Evolutionary conservation across 2,113 vertebrate species (phyloP).

Genomic region (Vombatus ursinus): DNA sequence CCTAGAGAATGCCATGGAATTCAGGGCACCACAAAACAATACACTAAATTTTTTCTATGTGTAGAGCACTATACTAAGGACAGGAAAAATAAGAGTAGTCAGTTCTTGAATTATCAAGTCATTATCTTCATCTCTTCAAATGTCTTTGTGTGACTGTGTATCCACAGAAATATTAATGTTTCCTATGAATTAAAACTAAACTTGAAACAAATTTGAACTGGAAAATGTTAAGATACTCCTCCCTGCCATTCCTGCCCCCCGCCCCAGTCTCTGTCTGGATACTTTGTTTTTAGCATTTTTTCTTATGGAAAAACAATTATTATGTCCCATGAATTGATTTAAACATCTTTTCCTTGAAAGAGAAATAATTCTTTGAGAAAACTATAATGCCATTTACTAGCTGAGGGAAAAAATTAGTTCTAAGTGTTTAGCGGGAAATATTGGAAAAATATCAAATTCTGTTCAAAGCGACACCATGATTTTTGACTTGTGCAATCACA

Average conservation of each 20-base stretch:
- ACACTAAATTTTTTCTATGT: neutral
- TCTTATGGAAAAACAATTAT: neutral
- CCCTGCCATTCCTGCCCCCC: too few relatives aligned
- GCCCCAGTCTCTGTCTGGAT: neutral
- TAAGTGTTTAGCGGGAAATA: constrained; percentile 10
- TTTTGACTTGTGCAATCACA: constrained; percentile 35
- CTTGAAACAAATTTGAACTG: neutral
- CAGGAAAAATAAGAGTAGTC: neutral
- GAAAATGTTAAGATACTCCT: neutral
- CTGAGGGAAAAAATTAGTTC: neutral
- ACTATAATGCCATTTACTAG: neutral
- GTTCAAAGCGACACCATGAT: neutral
- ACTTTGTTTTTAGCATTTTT: neutral
- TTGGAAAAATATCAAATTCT: constrained; percentile 15
- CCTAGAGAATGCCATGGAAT: neutral
- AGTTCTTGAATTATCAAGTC: neutral
- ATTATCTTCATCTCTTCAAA: constrained; percentile 9
- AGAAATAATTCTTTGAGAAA: neutral
- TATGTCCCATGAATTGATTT: neutral
- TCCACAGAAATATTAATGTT: neutral
- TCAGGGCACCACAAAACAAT: neutral
- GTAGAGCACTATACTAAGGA: neutral
- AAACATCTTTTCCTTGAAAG: neutral
- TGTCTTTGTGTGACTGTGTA: neutral
- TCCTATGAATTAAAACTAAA: constrained; percentile 44